Conservation (phyloP, 2,113 vertebrate species). For the Lagenorhynchus albirostris region DNA sequence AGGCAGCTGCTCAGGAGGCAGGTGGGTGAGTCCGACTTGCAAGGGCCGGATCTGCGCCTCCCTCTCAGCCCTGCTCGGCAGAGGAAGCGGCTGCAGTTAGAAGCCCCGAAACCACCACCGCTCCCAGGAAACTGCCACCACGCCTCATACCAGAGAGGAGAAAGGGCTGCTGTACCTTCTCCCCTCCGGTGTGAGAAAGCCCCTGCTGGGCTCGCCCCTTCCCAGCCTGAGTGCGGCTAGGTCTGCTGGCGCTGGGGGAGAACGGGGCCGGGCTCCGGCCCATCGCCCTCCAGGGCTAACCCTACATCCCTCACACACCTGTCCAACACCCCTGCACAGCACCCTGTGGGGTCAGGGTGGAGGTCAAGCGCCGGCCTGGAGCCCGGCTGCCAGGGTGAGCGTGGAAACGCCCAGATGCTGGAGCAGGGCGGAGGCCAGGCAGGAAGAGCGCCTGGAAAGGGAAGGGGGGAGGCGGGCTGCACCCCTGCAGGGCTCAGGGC, state of each 20-base stretch:
- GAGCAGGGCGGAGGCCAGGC: background rate
- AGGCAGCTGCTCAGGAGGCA: background rate
- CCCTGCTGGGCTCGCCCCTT: background rate
- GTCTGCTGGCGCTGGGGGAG: background rate
- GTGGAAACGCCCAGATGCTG: rapidly evolving
- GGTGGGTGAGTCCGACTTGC: too few relatives aligned
- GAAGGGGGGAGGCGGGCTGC: constrained; percentile 1
- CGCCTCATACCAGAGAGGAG: too few relatives aligned
- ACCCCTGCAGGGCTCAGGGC: constrained; percentile 41
- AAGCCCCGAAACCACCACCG: background rate
- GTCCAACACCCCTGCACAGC: too few relatives aligned
- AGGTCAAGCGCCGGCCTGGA: background rate
- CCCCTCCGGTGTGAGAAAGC: too few relatives aligned
- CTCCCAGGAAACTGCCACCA: background rate
- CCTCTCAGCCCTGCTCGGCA: background rate
- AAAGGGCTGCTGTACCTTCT: too few relatives aligned
- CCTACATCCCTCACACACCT: background rate
- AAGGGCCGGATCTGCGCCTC: background rate
- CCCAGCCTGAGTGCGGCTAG: background rate
- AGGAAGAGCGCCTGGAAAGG: rapidly evolving
- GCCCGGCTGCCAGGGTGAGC: background rate
- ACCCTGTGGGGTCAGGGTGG: background rate
- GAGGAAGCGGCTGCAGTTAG: background rate
- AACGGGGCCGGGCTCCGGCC: background rate
- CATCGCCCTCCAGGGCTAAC: too few relatives aligned